Evolutionary conservation across 2,888 invertebrate genomes (phyloP).

Genomic region (Hirudinaria manillensis): DNA sequence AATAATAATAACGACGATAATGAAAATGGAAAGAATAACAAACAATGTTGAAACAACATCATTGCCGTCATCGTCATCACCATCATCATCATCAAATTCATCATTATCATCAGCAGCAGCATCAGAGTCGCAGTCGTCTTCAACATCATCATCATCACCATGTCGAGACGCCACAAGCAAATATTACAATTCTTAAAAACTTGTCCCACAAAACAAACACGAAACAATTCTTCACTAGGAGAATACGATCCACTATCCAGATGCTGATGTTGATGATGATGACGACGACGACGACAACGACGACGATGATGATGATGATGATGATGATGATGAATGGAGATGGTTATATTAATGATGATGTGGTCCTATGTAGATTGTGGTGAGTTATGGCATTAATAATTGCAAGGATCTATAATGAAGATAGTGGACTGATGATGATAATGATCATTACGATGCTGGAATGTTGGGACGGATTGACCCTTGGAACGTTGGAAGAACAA

Average conservation of each 20-base stretch:
- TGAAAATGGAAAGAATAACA: no score
- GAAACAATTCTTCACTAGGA: no score
- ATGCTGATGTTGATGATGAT: neutral
- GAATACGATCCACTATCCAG: neutral
- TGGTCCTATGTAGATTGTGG: neutral
- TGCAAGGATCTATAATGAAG: no score
- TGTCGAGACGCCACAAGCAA: neutral
- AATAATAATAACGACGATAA: no score
- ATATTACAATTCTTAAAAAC: no score
- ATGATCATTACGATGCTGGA: no score
- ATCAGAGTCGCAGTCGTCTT: constrained; percentile 13
- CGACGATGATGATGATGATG: constrained; percentile 3
- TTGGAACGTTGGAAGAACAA: no score
- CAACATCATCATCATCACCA: constrained; percentile 28
- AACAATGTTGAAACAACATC: neutral
- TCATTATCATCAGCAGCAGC: constrained; percentile 1
- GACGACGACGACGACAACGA: neutral
- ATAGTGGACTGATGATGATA: neutral
- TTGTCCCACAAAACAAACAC: no score
- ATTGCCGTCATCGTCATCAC: neutral
- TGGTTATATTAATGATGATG: neutral
- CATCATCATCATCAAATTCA: neutral
- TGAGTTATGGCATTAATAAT: neutral
- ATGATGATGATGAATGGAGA: constrained; percentile 1
- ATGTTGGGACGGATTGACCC: no score